Conservation (phyloP, 1,140 invertebrate genomes). For the Tetramorium parvispinum region DNA sequence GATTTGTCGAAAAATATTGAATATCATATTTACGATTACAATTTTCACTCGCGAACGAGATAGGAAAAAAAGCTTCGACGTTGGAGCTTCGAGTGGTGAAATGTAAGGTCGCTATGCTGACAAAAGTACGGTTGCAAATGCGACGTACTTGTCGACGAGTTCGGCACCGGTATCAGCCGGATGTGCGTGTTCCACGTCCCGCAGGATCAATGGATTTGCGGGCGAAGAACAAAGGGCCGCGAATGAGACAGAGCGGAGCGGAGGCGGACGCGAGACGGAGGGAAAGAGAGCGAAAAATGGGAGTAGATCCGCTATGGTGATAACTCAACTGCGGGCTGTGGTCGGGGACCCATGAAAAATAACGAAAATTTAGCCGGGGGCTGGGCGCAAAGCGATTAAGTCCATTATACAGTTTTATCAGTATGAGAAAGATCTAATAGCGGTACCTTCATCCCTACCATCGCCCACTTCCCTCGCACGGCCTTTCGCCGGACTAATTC, state of each 20-base stretch:
- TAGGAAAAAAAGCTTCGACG: neutral
- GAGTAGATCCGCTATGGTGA: slow-evolving; percentile 73
- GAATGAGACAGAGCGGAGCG: slow-evolving; percentile 44
- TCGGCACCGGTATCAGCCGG: slow-evolving; percentile 54
- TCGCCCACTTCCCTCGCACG: slow-evolving; percentile 32
- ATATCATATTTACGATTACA: neutral
- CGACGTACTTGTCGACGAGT: slow-evolving; percentile 41
- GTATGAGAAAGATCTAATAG: slow-evolving; percentile 86
- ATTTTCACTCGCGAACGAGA: neutral
- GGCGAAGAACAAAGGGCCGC: slow-evolving; percentile 66
- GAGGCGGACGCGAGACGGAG: slow-evolving; percentile 4
- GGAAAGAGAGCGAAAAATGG: slow-evolving; percentile 60
- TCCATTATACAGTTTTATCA: slow-evolving; percentile 85
- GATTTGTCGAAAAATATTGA: neutral
- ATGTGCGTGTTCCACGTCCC: slow-evolving; percentile 70
- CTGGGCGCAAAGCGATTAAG: slow-evolving; percentile 83
- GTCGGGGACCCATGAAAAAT: slow-evolving; percentile 83
- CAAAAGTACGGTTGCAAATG: slow-evolving; percentile 22
- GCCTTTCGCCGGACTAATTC: slow-evolving; percentile 67
- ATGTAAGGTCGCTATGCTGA: slow-evolving; percentile 1
- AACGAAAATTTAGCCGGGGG: slow-evolving; percentile 84
- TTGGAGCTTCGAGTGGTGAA: neutral
- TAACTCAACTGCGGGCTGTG: slow-evolving; percentile 66
- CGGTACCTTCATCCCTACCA: slow-evolving; percentile 48
- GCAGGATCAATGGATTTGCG: slow-evolving; percentile 74